Evolutionary conservation across 2,888 invertebrate species (phyloP).

Genomic region (Scelioninae gen. 1): DNA sequence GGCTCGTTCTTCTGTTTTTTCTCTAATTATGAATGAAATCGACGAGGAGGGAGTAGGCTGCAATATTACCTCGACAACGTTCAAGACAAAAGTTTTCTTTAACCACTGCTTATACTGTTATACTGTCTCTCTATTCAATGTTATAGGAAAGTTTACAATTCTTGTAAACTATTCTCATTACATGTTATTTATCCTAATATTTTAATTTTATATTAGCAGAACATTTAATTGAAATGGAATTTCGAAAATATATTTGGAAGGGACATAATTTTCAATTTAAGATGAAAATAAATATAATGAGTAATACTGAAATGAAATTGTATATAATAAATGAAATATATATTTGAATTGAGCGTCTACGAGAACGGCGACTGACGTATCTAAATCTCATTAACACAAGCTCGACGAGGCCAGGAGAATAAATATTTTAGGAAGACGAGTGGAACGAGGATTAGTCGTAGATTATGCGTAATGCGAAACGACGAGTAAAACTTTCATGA

Average conservation of each 20-base stretch:
- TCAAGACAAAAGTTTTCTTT: constrained; percentile 57
- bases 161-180: not conserved
- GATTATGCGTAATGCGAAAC: constrained; percentile 72
- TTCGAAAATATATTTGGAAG: too few relatives aligned
- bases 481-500: constrained; percentile 72
- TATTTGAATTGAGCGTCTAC: constrained; percentile 20
- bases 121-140: not conserved
- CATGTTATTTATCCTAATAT: not conserved
- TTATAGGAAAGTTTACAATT: not conserved
- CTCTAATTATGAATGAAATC: constrained; percentile 85
- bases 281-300: too few relatives aligned
- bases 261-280: too few relatives aligned
- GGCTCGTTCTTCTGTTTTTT: constrained; percentile 79
- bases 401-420: constrained; percentile 57
- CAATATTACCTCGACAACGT: constrained; percentile 57
- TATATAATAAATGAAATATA: not conserved
- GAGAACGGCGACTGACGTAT: constrained; percentile 53
- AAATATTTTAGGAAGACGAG: constrained; percentile 68
- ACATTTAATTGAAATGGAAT: too few relatives aligned
- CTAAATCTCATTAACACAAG: constrained; percentile 68
- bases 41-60: constrained; percentile 74
- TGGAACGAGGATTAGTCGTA: constrained; percentile 68
- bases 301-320: too few relatives aligned
- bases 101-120: constrained; percentile 41
- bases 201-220: too few relatives aligned